Evolutionary conservation across 2,888 invertebrate genomes (phyloP), one percentile per base, ranked within the genome.

Genomic region (Lampropteryx suffumata): DNA sequence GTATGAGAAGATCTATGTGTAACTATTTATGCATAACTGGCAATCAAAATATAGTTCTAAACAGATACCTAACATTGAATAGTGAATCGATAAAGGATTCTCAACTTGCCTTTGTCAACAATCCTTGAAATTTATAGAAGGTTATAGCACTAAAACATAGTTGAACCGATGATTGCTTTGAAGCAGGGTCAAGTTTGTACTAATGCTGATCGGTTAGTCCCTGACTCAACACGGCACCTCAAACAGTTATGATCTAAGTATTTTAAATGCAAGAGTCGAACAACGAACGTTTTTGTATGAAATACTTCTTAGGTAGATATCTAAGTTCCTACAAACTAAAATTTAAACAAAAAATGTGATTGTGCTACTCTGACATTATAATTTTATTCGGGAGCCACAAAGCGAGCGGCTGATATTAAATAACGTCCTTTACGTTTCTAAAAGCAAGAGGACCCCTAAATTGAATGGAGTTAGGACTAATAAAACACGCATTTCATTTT

Each of bases 111-210:
- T 35, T 40, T 45, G 46, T 47, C 30, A 9, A 35, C 32, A 35
- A 35, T 51, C 29, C 39, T 45, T 49, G 28, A 40, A 50, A 27
- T 26, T 27, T 14, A 21, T 32, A 42, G 42, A 44, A 48, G 44
- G 50, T 35, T 39, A 24, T 21, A 28, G 10, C 13, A 49, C 24
- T 39, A 30, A 36, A 11, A 17, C 3, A 11, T n/a, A n/a, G 34
- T 34, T 17, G 33, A 12, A 13, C 9, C 9, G 7, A 24, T 37
- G 17, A 24, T 7, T 24, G 24, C 7, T 24, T 24, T 5, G 24
- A 5, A 24, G 9, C 30, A 50, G 29, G 43, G 52, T 52, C 32
- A 49, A 50, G 35, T 42, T 37, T 32, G 9, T 30, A 40, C 43
- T 36, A 21, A 14, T n/a, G 8, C 14, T 40, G 3, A 24, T 24